Conservation (phyloP, 2,113 vertebrate genomes). For the Atrichornis clamosus region DNA sequence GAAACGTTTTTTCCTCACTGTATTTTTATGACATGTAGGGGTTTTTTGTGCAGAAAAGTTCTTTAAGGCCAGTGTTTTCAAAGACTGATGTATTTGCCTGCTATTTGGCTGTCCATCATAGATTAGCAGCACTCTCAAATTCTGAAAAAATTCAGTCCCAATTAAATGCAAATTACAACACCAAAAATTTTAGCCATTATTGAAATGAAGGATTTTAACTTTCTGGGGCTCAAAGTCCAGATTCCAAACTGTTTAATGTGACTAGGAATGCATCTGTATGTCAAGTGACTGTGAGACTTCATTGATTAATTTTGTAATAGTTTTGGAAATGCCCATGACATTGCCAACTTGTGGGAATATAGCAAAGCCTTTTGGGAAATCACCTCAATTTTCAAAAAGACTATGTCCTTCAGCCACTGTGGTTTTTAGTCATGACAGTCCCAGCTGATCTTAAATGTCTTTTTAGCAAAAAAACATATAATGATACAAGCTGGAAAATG, state of each 20-base stretch:
- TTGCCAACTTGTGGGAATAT: not conserved
- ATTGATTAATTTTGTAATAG: not conserved
- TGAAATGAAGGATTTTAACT: not conserved
- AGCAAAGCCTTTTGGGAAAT: not conserved
- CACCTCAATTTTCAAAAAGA: not conserved
- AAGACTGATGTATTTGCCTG: not conserved
- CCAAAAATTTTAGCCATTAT: not conserved
- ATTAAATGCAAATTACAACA: not conserved
- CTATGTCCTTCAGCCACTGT: not conserved
- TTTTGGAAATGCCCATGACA: not conserved
- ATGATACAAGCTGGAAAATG: not conserved
- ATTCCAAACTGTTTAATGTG: not conserved
- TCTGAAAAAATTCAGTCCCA: not conserved
- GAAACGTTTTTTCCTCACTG: not conserved
- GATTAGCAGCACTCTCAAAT: not conserved
- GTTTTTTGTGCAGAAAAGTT: not conserved
- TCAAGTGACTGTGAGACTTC: not conserved
- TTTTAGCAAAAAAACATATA: not conserved
- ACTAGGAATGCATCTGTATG: not conserved
- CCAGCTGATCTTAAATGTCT: not conserved
- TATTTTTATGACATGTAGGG: not conserved
- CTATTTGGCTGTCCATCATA: not conserved
- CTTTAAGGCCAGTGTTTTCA: not conserved
- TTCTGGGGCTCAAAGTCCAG: not conserved
- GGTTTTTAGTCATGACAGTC: rapidly evolving